A percentile compares a stretch with the other conserved stretches of the same genome.
These are phyloP conservation scores for Capromys pilorides DNA, from an alignment of 2,797 vertebrate genomes.

Conservation along the genomic window DNA sequence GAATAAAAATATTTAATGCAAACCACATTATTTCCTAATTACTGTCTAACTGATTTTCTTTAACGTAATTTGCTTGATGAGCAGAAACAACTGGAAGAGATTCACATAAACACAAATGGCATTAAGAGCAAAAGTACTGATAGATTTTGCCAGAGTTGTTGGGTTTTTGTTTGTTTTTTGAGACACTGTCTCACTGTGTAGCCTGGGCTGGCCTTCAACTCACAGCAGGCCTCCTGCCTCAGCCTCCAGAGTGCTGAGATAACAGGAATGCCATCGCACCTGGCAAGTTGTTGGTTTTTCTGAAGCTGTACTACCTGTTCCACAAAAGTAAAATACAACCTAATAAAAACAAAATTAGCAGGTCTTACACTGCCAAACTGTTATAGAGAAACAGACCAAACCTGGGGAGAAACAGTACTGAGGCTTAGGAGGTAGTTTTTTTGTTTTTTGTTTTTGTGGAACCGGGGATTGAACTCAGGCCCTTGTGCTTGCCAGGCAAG, in stretches of 20 bases:
- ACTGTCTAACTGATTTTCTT: slow-evolving; percentile 27
- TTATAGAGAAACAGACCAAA: too few species aligned
- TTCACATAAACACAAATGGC: neutral
- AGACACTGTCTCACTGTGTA: neutral
- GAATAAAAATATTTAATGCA: neutral
- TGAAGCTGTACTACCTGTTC: neutral
- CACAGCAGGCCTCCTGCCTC: neutral
- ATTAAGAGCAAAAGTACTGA: neutral
- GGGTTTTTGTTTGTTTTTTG: neutral
- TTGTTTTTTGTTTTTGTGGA: too few species aligned
- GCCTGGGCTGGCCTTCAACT: neutral
- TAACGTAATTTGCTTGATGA: slow-evolving; percentile 10
- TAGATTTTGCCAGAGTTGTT: neutral
- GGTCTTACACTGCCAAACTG: neutral
- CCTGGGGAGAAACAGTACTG: too few species aligned
- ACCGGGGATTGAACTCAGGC: too few species aligned
- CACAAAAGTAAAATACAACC: slow-evolving; percentile 17
- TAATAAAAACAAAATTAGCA: slow-evolving; percentile 21
- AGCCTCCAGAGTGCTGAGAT: neutral
- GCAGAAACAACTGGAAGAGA: neutral
- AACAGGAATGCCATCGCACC: neutral
- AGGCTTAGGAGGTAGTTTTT: too few species aligned
- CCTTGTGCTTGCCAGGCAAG: too few species aligned
- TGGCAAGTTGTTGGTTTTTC: slow-evolving; percentile 30
- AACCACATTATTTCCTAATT: neutral